These are phyloP conservation scores for Aplochiton taeniatus DNA, from an alignment of 2,797 vertebrate species.

Conservation along the genomic window DNA sequence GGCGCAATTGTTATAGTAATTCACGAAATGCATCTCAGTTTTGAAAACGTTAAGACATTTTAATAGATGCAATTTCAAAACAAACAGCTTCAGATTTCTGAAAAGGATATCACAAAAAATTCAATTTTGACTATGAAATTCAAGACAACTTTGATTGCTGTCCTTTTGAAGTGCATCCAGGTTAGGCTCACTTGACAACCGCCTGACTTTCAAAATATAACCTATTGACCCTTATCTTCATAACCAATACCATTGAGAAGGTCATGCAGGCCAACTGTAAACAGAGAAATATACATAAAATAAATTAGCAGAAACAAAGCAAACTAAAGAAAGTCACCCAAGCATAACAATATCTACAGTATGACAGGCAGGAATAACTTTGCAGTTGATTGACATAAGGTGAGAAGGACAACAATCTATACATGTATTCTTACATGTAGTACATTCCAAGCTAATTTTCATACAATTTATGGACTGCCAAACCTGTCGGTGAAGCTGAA, in stretches of 20 bases:
- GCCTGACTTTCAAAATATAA: not conserved
- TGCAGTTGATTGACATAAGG: no score
- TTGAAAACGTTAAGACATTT: no score
- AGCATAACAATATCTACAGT: not conserved
- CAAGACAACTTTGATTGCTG: constrained; percentile 3
- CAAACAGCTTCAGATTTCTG: not conserved
- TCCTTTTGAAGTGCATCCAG: not conserved
- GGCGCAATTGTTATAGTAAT: constrained; percentile 5
- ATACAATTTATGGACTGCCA: no score
- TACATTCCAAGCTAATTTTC: no score
- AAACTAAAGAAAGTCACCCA: not conserved
- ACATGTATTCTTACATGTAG: no score
- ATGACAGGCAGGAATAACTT: no score
- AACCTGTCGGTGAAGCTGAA: no score
- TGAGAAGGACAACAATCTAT: no score
- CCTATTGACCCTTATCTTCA: constrained; percentile 15
- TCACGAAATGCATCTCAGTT: not conserved
- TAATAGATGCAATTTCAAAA: no score
- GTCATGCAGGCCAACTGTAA: constrained; percentile 12
- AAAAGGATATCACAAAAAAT: not conserved
- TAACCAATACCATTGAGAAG: constrained; percentile 13
- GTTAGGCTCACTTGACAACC: no score
- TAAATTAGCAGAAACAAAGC: not conserved
- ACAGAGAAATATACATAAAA: not conserved
- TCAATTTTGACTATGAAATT: not conserved